Base-by-base conservation (phyloP, 2,888 invertebrate species). In the Adelphocoris suturalis region DNA sequence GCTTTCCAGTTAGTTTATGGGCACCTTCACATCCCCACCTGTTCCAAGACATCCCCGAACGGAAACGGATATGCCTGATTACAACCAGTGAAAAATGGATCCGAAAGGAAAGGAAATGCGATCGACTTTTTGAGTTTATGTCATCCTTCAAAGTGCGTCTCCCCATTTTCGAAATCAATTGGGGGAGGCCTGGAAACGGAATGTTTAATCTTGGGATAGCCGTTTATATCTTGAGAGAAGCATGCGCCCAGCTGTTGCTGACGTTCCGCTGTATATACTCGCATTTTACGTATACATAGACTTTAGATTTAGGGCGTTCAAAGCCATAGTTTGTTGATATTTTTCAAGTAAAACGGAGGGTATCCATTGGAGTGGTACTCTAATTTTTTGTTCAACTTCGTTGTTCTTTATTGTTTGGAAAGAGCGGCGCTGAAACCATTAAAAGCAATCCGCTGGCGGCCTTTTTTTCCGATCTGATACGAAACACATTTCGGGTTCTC, bases 201-300 rank as follows among this genome's bases (percentile, higher is more conserved):
- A 57, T 7, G 57, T 57, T 57, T 57, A n/a, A 57, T 57, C 57
- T 57, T 57, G 57, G 57, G 57, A n/a, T 16, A 16, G 14, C 57
- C n/a, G 57, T 57, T 57, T n/a, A 57, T 57, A 57, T 57, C 57
- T n/a, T 16, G n/a, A 16, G 57, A n/a, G n/a, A 57, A n/a, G 57
- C 57, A 7, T 57, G 57, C n/a, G 57, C 57, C 14, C 57, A 57
- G 57, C 57, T 57, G 57, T 57, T 57, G 57, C 57, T 57, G 57
- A 57, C 16, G 57, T n/a, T 57, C 57, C 57, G 57, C 57, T 57
- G 57, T 57, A 57, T 57, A 57, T n/a, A n/a, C 57, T 57, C n/a
- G 57, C n/a, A 57, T n/a, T 37, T 37, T 37, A 7, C 2, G 37
- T 37, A n/a, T 57, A 57, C n/a, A n/a, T 57, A 57, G n/a, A 57